Evolutionary conservation across 2,113 vertebrate species (phyloP).

Genomic region (Holacanthus passer): DNA sequence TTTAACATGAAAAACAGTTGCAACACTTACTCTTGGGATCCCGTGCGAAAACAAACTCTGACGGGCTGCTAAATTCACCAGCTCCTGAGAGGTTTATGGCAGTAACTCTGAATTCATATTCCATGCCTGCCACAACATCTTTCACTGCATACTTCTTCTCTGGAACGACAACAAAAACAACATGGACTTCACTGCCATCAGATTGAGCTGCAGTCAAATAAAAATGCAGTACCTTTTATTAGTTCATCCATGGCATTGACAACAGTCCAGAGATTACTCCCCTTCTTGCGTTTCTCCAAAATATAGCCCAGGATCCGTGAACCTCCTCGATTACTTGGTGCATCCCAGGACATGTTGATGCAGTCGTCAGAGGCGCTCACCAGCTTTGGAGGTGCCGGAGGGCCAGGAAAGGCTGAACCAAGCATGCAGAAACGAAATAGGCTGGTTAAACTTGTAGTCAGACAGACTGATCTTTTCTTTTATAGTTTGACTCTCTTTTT

Average conservation of each 20-base stretch:
- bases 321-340: slow-evolving; percentile 82
- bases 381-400: slow-evolving; percentile 86
- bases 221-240: slow-evolving; percentile 81
- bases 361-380: slow-evolving; percentile 82
- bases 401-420: slow-evolving; percentile 88
- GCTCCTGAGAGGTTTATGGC: slow-evolving; percentile 88
- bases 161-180: slow-evolving; percentile 50
- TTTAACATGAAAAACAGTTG: not conserved
- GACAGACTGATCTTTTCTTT: no score
- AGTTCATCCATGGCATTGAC: slow-evolving; percentile 81
- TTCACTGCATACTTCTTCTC: slow-evolving; percentile 86
- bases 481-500: not conserved
- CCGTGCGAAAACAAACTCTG: slow-evolving; percentile 83
- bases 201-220: not conserved
- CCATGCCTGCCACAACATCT: slow-evolving; percentile 85
- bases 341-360: slow-evolving; percentile 87
- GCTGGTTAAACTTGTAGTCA: not conserved
- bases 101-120: slow-evolving; percentile 91
- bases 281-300: slow-evolving; percentile 91
- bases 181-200: not conserved
- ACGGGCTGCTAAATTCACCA: slow-evolving; percentile 87
- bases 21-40: slow-evolving; percentile 88
- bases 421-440: not conserved
- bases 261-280: slow-evolving; percentile 87
- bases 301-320: slow-evolving; percentile 88